These are phyloP conservation scores for Drosophila tripunctata DNA, from an alignment of 2,888 invertebrate species.

Conservation along the genomic window DNA sequence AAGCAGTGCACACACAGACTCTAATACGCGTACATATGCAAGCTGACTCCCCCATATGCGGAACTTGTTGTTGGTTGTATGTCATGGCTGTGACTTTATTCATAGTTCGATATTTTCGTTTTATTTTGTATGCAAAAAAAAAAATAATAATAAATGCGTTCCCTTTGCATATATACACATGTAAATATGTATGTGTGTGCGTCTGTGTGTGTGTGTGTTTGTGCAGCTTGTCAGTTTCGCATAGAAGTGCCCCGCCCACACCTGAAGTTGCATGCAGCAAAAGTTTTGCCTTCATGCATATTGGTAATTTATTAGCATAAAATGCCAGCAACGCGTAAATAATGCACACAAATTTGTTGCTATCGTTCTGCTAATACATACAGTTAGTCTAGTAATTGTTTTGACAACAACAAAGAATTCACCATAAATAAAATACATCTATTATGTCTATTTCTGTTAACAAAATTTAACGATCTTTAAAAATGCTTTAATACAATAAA, in stretches of 20 bases:
- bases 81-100: conserved; percentile 55
- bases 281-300: conserved; percentile 73
- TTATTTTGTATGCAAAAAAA: conserved; percentile 50
- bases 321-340: conserved; percentile 75
- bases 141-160: conserved; percentile 66
- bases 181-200: conserved; percentile 10
- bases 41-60: conserved; percentile 35
- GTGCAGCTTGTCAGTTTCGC: conserved; percentile 66
- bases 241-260: conserved; percentile 33
- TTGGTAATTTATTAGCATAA: conserved; percentile 77
- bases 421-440: background rate
- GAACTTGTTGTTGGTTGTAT: conserved; percentile 22
- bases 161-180: no score
- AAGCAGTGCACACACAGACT: conserved; percentile 57
- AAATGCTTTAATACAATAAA: background rate
- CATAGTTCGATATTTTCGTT: conserved; percentile 66
- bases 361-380: conserved; percentile 35
- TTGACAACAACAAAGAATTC: background rate
- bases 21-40: conserved; percentile 18
- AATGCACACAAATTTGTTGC: conserved; percentile 72
- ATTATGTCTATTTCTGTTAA: no score
- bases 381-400: background rate
- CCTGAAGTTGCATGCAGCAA: conserved; percentile 58
- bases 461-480: background rate
- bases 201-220: conserved; percentile 25